phyloP scores from a whole-genome alignment of 2,113 vertebrate species.

The Callospermophilus lateralis region DNA sequence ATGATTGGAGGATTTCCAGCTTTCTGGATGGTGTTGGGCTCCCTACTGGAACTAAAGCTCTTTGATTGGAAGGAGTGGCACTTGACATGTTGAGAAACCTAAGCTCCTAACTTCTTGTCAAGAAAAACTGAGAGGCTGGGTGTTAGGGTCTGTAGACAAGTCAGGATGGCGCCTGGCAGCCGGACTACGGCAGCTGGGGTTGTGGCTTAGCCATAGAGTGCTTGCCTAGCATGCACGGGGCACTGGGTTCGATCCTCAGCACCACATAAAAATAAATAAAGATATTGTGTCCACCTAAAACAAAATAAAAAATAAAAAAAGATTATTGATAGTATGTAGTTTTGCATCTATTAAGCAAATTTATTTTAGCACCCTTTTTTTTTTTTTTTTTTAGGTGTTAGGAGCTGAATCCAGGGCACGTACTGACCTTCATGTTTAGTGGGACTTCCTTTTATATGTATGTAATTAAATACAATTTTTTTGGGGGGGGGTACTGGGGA shows the following conservation, averaged over 20 bases:
- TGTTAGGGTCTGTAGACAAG: too few species aligned
- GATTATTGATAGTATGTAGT: too few species aligned
- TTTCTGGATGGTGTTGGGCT: not conserved
- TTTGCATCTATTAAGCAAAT: not conserved
- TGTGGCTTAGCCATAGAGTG: too few species aligned
- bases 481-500: not conserved
- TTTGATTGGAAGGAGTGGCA: not conserved
- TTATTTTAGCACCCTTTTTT: not conserved
- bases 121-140: not conserved
- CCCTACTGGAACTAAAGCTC: not conserved
- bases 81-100: not conserved
- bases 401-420: too few species aligned
- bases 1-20: not conserved
- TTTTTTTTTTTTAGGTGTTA: not conserved
- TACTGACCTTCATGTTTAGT: not conserved
- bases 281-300: too few species aligned
- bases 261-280: too few species aligned
- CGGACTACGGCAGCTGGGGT: too few species aligned
- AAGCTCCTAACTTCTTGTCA: constrained; percentile 14
- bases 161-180: too few species aligned
- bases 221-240: too few species aligned
- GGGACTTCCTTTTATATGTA: not conserved
- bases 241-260: too few species aligned
- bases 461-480: not conserved
- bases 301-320: too few species aligned